Conservation (phyloP, 2,113 vertebrate species). For the Platysteira castanea region DNA sequence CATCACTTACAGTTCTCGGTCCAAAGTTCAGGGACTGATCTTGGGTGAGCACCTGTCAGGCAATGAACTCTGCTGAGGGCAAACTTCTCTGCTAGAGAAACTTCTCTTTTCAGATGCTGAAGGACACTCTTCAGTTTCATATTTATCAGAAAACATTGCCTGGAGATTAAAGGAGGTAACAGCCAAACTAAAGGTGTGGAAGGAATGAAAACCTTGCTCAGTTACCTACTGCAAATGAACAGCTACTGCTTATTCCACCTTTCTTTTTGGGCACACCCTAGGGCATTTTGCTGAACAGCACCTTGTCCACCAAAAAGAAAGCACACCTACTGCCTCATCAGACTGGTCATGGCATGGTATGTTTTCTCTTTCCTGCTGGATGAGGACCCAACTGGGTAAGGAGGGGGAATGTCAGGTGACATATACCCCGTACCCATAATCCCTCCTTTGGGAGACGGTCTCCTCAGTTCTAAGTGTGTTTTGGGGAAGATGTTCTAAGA, state of each 20-base stretch:
- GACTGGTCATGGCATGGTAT: not conserved
- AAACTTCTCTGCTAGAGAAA: not conserved
- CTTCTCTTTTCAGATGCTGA: not conserved
- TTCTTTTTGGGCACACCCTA: not conserved
- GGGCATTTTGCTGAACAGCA: not conserved
- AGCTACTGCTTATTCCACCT: not conserved
- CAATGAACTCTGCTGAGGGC: not conserved
- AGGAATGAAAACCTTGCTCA: not conserved
- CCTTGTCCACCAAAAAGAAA: not conserved
- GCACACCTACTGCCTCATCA: rapidly evolving
- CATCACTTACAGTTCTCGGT: not conserved
- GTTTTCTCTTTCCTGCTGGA: not conserved
- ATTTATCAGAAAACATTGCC: not conserved
- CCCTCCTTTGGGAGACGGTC: not conserved
- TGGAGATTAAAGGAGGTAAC: not conserved
- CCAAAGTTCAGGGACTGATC: not conserved
- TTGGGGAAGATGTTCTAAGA: not conserved
- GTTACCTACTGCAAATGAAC: not conserved
- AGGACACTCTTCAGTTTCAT: not conserved
- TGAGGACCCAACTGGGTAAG: not conserved
- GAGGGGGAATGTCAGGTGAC: not conserved
- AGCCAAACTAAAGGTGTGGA: not conserved
- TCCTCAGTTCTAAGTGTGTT: not conserved
- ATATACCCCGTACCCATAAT: not conserved
- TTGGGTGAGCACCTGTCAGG: not conserved